Evolutionary conservation across 2,113 vertebrate genomes (phyloP).

Genomic region (Anthoscopus minutus): DNA sequence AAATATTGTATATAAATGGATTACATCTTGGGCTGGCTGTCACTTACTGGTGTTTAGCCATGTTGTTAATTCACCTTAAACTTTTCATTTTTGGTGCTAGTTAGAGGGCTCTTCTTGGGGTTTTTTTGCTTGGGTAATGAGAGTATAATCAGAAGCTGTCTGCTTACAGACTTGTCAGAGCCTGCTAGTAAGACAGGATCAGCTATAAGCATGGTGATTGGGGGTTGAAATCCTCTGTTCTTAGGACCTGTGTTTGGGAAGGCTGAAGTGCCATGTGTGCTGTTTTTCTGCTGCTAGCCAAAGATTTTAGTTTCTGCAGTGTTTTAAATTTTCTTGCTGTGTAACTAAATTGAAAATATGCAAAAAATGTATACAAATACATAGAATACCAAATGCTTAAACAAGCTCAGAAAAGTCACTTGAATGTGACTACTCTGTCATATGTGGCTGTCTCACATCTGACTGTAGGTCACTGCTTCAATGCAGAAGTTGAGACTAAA

Average conservation of each 20-base stretch:
- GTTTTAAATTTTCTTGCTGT: background rate
- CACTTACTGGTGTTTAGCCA: background rate
- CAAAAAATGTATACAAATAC: background rate
- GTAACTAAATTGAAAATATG: background rate
- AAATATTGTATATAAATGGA: background rate
- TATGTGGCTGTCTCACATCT: background rate
- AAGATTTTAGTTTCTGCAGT: background rate
- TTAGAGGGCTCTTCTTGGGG: background rate
- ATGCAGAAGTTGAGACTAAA: background rate
- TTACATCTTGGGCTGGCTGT: background rate
- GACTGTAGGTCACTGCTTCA: background rate
- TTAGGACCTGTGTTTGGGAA: background rate
- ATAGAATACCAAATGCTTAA: background rate
- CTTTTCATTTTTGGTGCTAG: background rate
- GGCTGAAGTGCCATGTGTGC: background rate
- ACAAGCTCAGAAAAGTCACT: background rate
- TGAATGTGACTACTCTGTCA: background rate
- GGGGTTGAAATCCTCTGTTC: background rate
- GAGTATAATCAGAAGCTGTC: background rate
- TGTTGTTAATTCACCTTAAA: background rate
- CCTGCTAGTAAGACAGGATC: background rate
- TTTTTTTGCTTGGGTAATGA: background rate
- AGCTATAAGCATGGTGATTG: background rate
- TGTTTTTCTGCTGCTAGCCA: background rate
- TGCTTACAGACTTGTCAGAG: background rate